These are phyloP conservation scores for Sylvietta virens DNA, from an alignment of 2,113 vertebrate genomes.

Conservation along the genomic window DNA sequence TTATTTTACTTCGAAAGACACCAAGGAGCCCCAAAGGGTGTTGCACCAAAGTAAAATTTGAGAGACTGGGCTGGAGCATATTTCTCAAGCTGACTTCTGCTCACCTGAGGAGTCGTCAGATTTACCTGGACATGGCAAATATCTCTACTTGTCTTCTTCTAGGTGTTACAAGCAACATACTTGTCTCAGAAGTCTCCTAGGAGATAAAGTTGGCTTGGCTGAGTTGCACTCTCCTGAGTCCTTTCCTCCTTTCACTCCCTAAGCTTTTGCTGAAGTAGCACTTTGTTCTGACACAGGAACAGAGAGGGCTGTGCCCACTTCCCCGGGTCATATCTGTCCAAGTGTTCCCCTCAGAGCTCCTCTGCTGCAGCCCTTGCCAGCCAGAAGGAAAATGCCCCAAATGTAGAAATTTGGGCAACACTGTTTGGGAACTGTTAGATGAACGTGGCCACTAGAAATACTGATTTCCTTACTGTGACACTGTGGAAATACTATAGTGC, in stretches of 20 bases:
- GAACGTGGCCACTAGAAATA: fast-evolving
- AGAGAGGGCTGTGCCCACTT: neutral
- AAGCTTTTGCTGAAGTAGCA: neutral
- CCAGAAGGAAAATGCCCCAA: neutral
- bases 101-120: neutral
- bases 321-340: fast-evolving
- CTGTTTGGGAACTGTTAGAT: neutral
- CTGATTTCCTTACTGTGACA: neutral
- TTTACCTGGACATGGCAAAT: neutral
- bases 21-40: neutral
- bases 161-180: neutral
- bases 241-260: neutral
- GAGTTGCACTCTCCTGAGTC: neutral
- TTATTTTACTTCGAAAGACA: neutral
- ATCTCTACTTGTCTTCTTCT: neutral
- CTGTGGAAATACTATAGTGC: fast-evolving
- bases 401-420: fast-evolving
- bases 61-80: fast-evolving
- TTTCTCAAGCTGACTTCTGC: neutral
- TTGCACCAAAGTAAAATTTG: neutral
- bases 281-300: neutral
- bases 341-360: neutral
- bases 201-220: neutral
- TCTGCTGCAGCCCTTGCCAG: neutral
- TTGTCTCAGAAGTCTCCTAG: neutral